Evolutionary conservation across 2,888 invertebrate genomes (phyloP), one percentile per base, ranked within the genome.

Genomic region (Quadroppia sp.): DNA sequence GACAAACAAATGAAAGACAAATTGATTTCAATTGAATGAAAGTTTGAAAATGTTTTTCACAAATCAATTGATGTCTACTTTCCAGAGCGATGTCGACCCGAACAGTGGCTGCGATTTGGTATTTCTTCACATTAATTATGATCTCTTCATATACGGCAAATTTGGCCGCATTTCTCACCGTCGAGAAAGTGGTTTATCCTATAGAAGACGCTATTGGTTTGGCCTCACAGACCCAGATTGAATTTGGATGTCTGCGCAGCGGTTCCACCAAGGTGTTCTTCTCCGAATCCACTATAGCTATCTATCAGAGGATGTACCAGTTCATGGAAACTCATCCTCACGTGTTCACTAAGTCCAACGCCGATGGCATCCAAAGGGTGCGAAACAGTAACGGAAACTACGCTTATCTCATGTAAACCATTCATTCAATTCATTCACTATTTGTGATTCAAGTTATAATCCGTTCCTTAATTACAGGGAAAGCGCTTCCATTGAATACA

Each of bases 101-200:
- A 77, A 90, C 92, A 87, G 89, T 93, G 9, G 92, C 90, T 2
- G 92, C 93, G 45, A 92, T 93, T 88, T 82, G 82, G 93, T 94
- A 94, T 92, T 94, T 94, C 83, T 94, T 94, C 83, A 93, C 92
- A 0, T 84, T 94, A 70, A 94, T 94, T 80, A 94, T 96, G 91
- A 94, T 95, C 79, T 94, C 94, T 0, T 94, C 94, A 6, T 96
- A 96, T 83, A 96, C 95, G 28, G 96, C 95, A 70, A 96, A 96
- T 84, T 85, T 79, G 79, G 95, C 95, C 64, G 95, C 95, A 7
- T 95, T 95, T 81, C 85, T 96, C 1, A 95, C 96, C 0, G 92
- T 92, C 20, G 93, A 92, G 81, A 86, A 82, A 75, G 82, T 82
- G 78, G 79, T 80, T 15, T 81, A 91, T 17, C 94, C 96, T 0